A percentile compares a stretch with the other conserved stretches of the same genome.
These are phyloP conservation scores for Lingula anatina DNA, from an alignment of 2,888 invertebrate genomes.

Conservation along the genomic window DNA sequence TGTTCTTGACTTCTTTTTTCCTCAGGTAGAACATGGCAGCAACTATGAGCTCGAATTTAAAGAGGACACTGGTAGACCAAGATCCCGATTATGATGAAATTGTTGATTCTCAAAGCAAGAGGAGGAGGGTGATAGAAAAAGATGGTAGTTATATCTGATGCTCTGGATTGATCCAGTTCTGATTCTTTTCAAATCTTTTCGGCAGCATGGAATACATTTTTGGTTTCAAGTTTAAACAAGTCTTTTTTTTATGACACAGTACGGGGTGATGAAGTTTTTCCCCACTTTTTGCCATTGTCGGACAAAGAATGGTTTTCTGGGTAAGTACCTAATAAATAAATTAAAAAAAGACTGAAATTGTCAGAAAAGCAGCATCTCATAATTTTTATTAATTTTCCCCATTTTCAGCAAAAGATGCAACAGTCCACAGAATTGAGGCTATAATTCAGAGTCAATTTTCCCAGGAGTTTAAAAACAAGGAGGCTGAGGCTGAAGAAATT, in stretches of 20 bases:
- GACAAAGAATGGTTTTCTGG: too few relatives aligned
- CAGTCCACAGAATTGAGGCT: constrained; percentile 48
- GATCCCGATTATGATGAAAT: constrained; percentile 44
- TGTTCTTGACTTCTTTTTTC: too few relatives aligned
- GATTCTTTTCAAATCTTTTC: too few relatives aligned
- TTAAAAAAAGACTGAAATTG: too few relatives aligned
- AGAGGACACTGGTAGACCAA: constrained; percentile 22
- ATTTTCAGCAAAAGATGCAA: constrained; percentile 39
- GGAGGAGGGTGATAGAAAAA: constrained; percentile 31
- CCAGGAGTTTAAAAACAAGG: constrained; percentile 64
- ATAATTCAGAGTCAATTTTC: constrained; percentile 70
- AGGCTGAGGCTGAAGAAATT: constrained; percentile 67
- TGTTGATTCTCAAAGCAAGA: constrained; percentile 28
- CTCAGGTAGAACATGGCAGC: too few relatives aligned
- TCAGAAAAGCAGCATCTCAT: not conserved
- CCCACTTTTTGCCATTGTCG: too few relatives aligned
- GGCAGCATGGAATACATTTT: too few relatives aligned
- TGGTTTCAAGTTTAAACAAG: not conserved
- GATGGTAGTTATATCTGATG: constrained; percentile 24
- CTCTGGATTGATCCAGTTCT: not conserved
- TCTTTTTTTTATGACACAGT: not conserved
- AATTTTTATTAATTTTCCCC: constrained; percentile 2
- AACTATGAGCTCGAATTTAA: constrained; percentile 15
- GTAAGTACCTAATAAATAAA: too few relatives aligned
- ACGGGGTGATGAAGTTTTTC: too few relatives aligned